Percentiles rank a stretch among this genome's conserved stretches.
These are phyloP conservation scores for Ceratosolen fusciceps DNA, from an alignment of 1,140 invertebrate species.

Conservation along the genomic window DNA sequence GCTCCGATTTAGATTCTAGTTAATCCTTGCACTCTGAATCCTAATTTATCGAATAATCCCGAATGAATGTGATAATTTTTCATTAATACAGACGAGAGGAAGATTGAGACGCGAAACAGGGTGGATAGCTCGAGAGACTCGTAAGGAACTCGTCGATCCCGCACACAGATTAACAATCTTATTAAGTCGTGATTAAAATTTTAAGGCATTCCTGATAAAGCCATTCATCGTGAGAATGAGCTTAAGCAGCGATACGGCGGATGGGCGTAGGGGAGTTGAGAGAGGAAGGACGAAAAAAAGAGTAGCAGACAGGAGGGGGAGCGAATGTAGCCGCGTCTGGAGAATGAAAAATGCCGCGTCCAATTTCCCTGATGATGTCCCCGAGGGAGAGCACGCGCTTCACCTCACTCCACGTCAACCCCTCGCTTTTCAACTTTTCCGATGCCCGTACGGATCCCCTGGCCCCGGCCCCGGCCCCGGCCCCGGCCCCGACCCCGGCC, in stretches of 20 bases:
- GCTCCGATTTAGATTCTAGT: too few relatives aligned
- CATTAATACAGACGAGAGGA: too few relatives aligned
- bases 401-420: too few relatives aligned
- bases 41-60: too few relatives aligned
- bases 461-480: constrained; percentile 49
- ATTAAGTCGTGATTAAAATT: constrained; percentile 24
- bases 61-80: too few relatives aligned
- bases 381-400: constrained; percentile 54
- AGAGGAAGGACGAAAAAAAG: neutral
- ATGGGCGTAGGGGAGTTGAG: too few relatives aligned
- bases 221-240: constrained; percentile 7
- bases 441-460: too few relatives aligned
- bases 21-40: too few relatives aligned
- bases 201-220: constrained; percentile 8
- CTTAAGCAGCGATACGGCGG: constrained; percentile 9
- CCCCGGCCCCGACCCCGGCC: constrained; percentile 39
- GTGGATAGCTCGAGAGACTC: too few relatives aligned
- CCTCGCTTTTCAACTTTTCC: constrained; percentile 52
- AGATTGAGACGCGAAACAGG: too few relatives aligned
- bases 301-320: too few relatives aligned
- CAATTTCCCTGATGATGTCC: constrained; percentile 70
- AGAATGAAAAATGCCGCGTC: constrained; percentile 66
- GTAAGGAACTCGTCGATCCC: neutral
- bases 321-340: constrained; percentile 56
- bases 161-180: constrained; percentile 3